phyloP scores from a whole-genome alignment of 2,888 invertebrate species.

The Tachina fera region DNA sequence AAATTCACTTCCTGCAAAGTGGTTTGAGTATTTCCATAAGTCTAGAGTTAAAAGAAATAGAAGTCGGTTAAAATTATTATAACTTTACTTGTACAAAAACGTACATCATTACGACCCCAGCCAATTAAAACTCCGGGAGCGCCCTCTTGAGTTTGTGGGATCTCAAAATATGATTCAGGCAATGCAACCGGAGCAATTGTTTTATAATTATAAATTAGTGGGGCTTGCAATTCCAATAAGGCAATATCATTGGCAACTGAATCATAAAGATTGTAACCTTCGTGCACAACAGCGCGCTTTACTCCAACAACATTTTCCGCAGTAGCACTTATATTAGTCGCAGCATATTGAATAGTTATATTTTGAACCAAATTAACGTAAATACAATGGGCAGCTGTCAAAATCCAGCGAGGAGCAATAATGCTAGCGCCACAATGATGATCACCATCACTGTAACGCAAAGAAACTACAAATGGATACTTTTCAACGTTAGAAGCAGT shows the following conservation, averaged over 20 bases:
- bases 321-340: slow-evolving; percentile 71
- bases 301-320: slow-evolving; percentile 76
- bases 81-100: slow-evolving; percentile 1
- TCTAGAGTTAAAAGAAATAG: slow-evolving; percentile 75
- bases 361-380: slow-evolving; percentile 36
- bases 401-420: slow-evolving; percentile 74
- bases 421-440: slow-evolving; percentile 79
- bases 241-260: slow-evolving; percentile 82
- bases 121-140: slow-evolving; percentile 77
- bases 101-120: slow-evolving; percentile 80
- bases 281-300: slow-evolving; percentile 79
- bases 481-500: slow-evolving; percentile 75
- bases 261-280: slow-evolving; percentile 75
- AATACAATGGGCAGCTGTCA: slow-evolving; percentile 80
- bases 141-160: slow-evolving; percentile 75
- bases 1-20: slow-evolving; percentile 81
- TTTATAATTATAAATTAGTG: slow-evolving; percentile 76
- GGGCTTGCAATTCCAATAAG: slow-evolving; percentile 78
- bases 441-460: slow-evolving; percentile 75
- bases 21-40: slow-evolving; percentile 77
- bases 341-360: slow-evolving; percentile 77
- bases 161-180: slow-evolving; percentile 75
- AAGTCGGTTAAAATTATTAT: background rate
- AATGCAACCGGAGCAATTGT: slow-evolving; percentile 77
- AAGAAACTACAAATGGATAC: slow-evolving; percentile 80